Percentiles rank a stretch among this genome's conserved stretches.
Conservation (phyloP, 2,797 vertebrate genomes). For the Crocodylus rhombifer region DNA sequence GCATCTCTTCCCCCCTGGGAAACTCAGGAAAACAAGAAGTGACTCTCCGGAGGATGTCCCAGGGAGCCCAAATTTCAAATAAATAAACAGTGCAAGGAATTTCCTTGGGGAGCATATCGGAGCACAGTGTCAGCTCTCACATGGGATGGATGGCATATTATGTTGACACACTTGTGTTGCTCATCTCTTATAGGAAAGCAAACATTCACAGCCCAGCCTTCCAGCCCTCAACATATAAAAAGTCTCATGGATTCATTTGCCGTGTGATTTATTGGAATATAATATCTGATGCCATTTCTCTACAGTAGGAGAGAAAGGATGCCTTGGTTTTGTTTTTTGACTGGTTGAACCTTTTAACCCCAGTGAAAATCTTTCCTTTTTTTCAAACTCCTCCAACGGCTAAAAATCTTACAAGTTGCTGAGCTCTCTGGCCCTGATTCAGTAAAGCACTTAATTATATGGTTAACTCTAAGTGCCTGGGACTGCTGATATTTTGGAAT, state of each 20-base stretch:
- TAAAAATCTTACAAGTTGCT: not conserved
- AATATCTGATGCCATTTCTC: not conserved
- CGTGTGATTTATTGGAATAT: not conserved
- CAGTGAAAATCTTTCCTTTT: not conserved
- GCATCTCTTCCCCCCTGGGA: not conserved
- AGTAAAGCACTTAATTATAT: conserved; percentile 47
- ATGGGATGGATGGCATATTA: not conserved
- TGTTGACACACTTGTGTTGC: not conserved
- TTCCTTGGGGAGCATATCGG: rapidly evolving
- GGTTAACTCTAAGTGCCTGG: not conserved
- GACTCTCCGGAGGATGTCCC: rapidly evolving
- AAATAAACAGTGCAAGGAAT: no score
- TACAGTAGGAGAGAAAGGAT: not conserved
- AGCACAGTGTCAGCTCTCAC: not conserved
- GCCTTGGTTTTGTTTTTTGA: not conserved
- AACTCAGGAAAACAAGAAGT: not conserved
- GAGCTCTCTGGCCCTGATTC: conserved; percentile 31
- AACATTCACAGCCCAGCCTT: not conserved
- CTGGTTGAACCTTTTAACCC: not conserved
- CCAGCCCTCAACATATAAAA: not conserved
- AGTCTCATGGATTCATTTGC: rapidly evolving
- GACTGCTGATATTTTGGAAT: not conserved
- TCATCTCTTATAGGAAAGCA: not conserved
- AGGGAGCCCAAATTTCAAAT: rapidly evolving
- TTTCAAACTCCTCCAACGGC: not conserved